Evolutionary conservation across 2,113 vertebrate species (phyloP).

Genomic region (Piliocolobus tephrosceles): DNA sequence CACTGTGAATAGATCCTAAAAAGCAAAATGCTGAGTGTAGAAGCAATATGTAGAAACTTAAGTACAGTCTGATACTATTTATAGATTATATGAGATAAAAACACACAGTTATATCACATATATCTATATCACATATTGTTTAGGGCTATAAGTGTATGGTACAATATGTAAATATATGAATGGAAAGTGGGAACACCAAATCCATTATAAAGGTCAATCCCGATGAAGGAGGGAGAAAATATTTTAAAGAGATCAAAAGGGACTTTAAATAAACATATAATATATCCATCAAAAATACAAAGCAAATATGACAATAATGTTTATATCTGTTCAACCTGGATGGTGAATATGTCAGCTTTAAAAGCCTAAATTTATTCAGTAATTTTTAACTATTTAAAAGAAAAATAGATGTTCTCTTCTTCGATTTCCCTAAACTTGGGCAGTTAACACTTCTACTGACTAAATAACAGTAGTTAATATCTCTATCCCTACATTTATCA

Average conservation of each 20-base stretch:
- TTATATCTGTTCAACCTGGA: neutral
- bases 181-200: neutral
- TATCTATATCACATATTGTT: neutral
- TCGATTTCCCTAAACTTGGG: neutral
- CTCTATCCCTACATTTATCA: neutral
- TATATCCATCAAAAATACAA: neutral
- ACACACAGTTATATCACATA: neutral
- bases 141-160: neutral
- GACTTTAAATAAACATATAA: neutral
- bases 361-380: neutral
- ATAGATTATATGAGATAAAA: neutral
- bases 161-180: neutral
- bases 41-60: neutral
- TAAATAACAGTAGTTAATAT: neutral
- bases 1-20: neutral
- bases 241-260: neutral
- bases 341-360: neutral
- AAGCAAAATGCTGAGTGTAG: neutral
- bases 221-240: neutral
- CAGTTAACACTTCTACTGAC: neutral
- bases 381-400: neutral
- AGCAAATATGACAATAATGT: neutral
- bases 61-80: neutral
- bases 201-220: neutral
- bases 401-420: neutral